A percentile compares a stretch with the other conserved stretches of the same genome.
These are phyloP conservation scores for Spongilla lacustris DNA, from an alignment of 37 sponge, comb jelly and placozoan species.

Conservation along the genomic window DNA sequence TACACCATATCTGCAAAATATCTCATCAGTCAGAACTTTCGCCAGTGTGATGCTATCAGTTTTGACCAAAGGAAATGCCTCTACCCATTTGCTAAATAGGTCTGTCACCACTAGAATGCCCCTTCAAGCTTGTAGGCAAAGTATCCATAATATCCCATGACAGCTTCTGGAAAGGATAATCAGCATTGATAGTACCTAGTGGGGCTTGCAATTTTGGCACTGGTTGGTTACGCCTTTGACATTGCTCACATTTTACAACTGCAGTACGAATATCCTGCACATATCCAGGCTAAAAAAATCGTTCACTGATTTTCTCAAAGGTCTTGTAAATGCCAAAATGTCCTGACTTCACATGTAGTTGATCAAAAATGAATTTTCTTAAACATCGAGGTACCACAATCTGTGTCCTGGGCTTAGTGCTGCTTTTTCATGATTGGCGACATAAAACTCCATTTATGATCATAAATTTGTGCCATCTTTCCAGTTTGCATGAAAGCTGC, in stretches of 20 bases:
- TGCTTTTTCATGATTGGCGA: too few relatives aligned
- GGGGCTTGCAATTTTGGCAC: neutral
- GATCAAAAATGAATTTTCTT: too few relatives aligned
- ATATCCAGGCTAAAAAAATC: too few relatives aligned
- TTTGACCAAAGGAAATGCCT: conserved; percentile 8
- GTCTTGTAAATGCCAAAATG: too few relatives aligned
- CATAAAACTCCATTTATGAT: too few relatives aligned
- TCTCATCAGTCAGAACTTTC: conserved; percentile 24
- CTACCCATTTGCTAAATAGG: conserved; percentile 22
- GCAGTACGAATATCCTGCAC: too few relatives aligned
- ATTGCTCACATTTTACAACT: conserved; percentile 12
- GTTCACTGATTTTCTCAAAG: too few relatives aligned
- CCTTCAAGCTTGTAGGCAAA: neutral
- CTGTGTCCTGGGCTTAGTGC: too few relatives aligned
- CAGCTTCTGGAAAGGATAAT: conserved; percentile 21
- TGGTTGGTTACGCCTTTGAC: conserved; percentile 18
- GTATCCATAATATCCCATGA: conserved; percentile 48
- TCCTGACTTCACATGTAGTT: too few relatives aligned
- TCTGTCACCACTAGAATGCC: conserved; percentile 1
- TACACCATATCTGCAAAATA: conserved; percentile 30
- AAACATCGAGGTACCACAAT: too few relatives aligned
- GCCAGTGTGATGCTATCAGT: conserved; percentile 37
- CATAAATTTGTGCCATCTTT: too few relatives aligned
- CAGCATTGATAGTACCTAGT: conserved; percentile 6
- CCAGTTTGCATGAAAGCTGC: too few relatives aligned